phyloP scores from a whole-genome alignment of 2,888 invertebrate genomes.

The Antitype chi region DNA sequence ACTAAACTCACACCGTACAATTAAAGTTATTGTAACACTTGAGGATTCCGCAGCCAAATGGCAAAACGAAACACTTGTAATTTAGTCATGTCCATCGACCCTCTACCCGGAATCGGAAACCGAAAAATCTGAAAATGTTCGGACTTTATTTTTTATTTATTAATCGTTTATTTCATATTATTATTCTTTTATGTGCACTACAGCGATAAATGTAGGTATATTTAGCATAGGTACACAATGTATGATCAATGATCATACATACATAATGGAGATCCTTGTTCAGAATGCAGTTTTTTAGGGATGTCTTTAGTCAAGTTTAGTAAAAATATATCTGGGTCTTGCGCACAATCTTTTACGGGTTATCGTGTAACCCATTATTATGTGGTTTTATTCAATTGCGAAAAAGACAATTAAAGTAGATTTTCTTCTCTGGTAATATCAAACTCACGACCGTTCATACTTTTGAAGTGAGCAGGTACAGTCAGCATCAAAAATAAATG shows the following conservation, averaged over 20 bases:
- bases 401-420: constrained; percentile 46
- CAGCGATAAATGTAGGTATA: neutral
- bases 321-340: neutral
- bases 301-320: neutral
- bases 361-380: constrained; percentile 66
- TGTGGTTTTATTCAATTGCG: constrained; percentile 78
- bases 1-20: neutral
- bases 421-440: constrained; percentile 50
- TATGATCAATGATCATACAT: too few species aligned
- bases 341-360: constrained; percentile 45
- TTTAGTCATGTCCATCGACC: neutral
- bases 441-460: constrained; percentile 51
- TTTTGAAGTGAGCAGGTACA: constrained; percentile 10
- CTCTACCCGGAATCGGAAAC: neutral
- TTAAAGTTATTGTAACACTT: neutral
- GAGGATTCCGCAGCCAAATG: neutral
- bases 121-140: neutral
- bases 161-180: too few species aligned
- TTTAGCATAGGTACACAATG: neutral
- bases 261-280: neutral
- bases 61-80: neutral
- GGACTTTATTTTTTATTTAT: too few species aligned
- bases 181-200: neutral
- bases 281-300: neutral
- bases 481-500: constrained; percentile 6